Evolutionary conservation across 2,797 vertebrate species (phyloP), one percentile per base, ranked within the genome.

Genomic region (Danionella dracula): DNA sequence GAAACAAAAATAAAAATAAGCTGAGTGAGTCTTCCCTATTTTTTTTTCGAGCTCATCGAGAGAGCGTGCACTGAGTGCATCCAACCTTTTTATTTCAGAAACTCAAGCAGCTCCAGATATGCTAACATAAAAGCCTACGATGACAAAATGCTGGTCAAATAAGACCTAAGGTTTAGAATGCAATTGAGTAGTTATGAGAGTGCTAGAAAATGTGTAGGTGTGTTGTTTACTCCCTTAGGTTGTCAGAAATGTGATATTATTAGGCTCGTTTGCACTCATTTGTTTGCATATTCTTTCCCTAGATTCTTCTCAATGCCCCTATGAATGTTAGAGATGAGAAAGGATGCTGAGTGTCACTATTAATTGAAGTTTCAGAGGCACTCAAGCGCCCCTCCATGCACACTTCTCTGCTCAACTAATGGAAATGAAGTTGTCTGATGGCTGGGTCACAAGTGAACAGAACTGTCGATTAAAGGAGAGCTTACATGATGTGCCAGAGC

Each of bases 341-440:
- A 31, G 20, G 21, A 40, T 34, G 23, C 12, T 1, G n/a, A 11
- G 20, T 31, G 34, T 40, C 55, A 27, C 41, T 15, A 34, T 66
- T 66, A 23, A 59, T 60, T 12, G 23, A 40, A 4, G 1, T 57
- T 15, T 16, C 10, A 5, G 34, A 23, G 32, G 23, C 44, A 32
- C 53, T 49, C 44, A 40, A 49, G 42, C 34, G 41, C 31, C 7
- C 37, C 48, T 13, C 40, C 37, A 29, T 45, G 27, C 38, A 17
- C 31, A 35, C 29, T 65, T 4, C 17, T 54, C 8, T 55, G 16
- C 32, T 11, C 4, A 38, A 45, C 62, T 55, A 55, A 66, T 55
- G 32, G 20, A 66, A 55, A 29, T 55, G 1, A 23, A 37, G 58
- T 69, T 63, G 64, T 20, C 41, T 40, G 29, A 54, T 41, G 55